Conservation (phyloP, 2,113 vertebrate genomes). For the Phainopepla nitens region DNA sequence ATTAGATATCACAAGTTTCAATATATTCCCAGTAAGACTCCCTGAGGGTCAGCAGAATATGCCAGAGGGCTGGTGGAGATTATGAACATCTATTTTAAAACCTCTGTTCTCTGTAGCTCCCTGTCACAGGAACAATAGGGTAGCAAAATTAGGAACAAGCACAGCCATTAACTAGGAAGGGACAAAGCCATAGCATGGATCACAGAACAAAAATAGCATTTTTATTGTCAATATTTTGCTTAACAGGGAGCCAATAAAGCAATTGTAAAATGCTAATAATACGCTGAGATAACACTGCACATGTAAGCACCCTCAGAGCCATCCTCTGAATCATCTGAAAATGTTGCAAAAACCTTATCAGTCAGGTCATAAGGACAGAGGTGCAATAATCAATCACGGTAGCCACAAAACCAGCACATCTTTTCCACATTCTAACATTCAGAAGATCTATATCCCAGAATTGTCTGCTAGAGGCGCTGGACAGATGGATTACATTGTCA, state of each 20-base stretch:
- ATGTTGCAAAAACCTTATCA: not conserved
- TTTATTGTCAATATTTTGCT: constrained; percentile 73
- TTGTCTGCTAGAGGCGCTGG: not conserved
- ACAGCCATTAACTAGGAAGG: constrained; percentile 39
- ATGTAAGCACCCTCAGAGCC: not conserved
- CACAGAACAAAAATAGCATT: constrained; percentile 62
- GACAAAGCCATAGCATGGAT: constrained; percentile 25
- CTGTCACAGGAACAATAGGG: constrained; percentile 64
- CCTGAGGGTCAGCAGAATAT: constrained; percentile 62
- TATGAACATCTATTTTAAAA: constrained; percentile 69
- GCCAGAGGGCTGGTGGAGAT: constrained; percentile 65
- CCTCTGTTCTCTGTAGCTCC: constrained; percentile 33
- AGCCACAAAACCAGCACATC: not conserved
- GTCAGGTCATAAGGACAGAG: constrained; percentile 1
- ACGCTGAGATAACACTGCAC: constrained; percentile 6
- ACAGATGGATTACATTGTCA: constrained; percentile 11
- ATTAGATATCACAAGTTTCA: constrained; percentile 62
- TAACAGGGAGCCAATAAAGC: constrained; percentile 70
- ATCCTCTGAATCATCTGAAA: not conserved
- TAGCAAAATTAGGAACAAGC: constrained; percentile 49
- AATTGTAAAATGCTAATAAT: constrained; percentile 48
- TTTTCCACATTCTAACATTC: not conserved
- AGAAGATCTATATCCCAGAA: not conserved
- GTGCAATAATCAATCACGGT: not conserved
- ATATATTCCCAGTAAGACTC: constrained; percentile 65